phyloP scores from a whole-genome alignment of 2,888 invertebrate genomes.

The Latrodectus hesperus region DNA sequence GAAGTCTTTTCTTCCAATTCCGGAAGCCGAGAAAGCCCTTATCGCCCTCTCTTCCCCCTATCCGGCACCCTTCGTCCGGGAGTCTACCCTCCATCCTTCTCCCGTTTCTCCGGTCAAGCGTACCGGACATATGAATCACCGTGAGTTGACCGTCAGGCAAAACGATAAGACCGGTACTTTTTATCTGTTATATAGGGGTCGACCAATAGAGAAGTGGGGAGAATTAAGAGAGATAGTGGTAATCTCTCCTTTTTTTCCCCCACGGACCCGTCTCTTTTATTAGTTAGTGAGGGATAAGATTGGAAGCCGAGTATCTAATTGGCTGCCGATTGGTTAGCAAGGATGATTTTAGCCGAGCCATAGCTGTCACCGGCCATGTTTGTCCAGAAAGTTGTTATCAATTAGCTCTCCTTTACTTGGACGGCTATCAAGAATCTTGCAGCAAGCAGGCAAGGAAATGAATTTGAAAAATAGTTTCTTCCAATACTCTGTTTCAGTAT shows the following conservation, averaged over 20 bases:
- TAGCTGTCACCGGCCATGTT: slow-evolving; percentile 14
- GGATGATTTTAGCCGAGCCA: neutral
- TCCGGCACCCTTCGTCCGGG: slow-evolving; percentile 27
- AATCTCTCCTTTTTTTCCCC: slow-evolving; percentile 37
- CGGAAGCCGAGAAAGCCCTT: slow-evolving; percentile 41
- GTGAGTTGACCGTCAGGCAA: slow-evolving; percentile 59
- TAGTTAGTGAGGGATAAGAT: slow-evolving; percentile 69
- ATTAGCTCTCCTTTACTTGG: too few species aligned
- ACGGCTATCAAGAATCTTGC: too few species aligned
- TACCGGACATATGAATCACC: slow-evolving; percentile 68
- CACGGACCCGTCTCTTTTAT: slow-evolving; percentile 54
- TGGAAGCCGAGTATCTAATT: slow-evolving; percentile 69
- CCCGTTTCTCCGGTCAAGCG: slow-evolving; percentile 57
- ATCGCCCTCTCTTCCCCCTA: slow-evolving; percentile 12
- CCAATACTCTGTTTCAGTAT: too few species aligned
- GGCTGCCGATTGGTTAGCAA: slow-evolving; percentile 60
- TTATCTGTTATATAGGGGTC: slow-evolving; percentile 44
- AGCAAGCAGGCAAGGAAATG: too few species aligned
- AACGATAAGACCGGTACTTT: slow-evolving; percentile 47
- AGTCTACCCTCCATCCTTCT: slow-evolving; percentile 12
- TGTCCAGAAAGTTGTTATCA: slow-evolving; percentile 19
- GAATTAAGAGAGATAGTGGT: slow-evolving; percentile 56
- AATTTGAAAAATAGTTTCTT: too few species aligned
- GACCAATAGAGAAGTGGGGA: slow-evolving; percentile 63
- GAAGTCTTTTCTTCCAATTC: slow-evolving; percentile 54